Conservation (phyloP, 2,113 vertebrate species). For the rat (Rattus norvegicus) region DNA sequence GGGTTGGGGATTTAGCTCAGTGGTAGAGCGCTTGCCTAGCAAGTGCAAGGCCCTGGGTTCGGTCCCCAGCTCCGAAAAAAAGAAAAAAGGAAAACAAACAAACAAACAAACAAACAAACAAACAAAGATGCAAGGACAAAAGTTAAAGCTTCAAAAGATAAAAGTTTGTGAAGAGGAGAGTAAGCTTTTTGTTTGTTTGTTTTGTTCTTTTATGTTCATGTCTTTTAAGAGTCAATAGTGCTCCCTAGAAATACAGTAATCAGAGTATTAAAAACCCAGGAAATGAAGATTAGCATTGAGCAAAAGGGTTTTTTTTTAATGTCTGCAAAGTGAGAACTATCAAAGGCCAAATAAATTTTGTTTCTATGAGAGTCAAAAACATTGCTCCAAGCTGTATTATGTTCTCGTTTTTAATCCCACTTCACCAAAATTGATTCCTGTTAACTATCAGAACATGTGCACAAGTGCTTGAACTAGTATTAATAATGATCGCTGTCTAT, state of each 20-base stretch:
- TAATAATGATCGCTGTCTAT: slow-evolving; percentile 44
- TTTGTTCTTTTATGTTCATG: not conserved
- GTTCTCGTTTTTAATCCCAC: slow-evolving; percentile 1
- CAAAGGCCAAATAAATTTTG: slow-evolving; percentile 23
- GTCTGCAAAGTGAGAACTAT: slow-evolving; percentile 8
- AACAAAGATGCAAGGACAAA: not conserved
- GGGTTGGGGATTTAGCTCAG: no score
- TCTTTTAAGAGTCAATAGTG: slow-evolving; percentile 3
- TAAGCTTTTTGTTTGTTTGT: not conserved
- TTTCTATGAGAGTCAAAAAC: not conserved
- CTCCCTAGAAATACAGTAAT: slow-evolving; percentile 1
- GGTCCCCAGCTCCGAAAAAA: no score
- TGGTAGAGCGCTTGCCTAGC: no score
- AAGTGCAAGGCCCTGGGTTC: no score
- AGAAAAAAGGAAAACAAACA: no score
- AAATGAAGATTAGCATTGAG: not conserved
- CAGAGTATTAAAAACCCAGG: not conserved
- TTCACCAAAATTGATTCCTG: slow-evolving; percentile 43
- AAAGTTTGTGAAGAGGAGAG: not conserved
- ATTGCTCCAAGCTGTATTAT: not conserved
- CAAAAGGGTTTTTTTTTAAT: not conserved
- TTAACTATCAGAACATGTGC: not conserved
- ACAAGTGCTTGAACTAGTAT: slow-evolving; percentile 32
- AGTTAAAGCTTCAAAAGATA: slow-evolving; percentile 4
- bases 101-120: no score